Base-by-base conservation (phyloP, 2,888 invertebrate species). In the Lepidonotus clava region DNA sequence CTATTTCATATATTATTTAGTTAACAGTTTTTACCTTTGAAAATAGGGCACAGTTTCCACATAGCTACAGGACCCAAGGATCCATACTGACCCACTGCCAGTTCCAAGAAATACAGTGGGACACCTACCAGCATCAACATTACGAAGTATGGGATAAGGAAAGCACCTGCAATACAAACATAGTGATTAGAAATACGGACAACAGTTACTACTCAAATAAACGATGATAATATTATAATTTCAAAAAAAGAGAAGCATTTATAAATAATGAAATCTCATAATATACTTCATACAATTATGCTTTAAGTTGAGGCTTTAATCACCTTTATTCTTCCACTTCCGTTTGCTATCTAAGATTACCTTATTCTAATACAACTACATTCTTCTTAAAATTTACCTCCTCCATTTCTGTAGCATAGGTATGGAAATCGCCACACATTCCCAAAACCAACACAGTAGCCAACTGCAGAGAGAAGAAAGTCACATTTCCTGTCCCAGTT, bases 1-100 rank as follows among this genome's bases (percentile, higher is more conserved):
- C n/a, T n/a, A n/a, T n/a, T n/a, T n/a, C n/a, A n/a, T n/a, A n/a
- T n/a, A n/a, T n/a, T n/a, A n/a, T n/a, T n/a, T n/a, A n/a, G n/a
- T n/a, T n/a, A 6, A 11, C 1, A n/a, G 2, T 46, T 1, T 32
- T 83, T 28, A 83, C 83, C 83, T 46, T 51, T 83, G 46, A 83
- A 83, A 28, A 83, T n/a, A 11, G 83, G 83, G 6, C 41, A 21
- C 46, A 83, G 46, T 46, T 83, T 83, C 83, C 83, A 83, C 24
- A 83, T 51, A n/a, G 83, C 46, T 2, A 46, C 46, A 14, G 32
- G 46, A 14, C 83, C 83, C 5, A 32, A n/a, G n/a, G 83, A 38
- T 6, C 46, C 40, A 46, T 41, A 83, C 34, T 83, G 83, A 18
- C 83, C 83, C 5, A 83, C 21, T n/a, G 46, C 46, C n/a, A 83